Percentiles rank a stretch among this genome's conserved stretches.
Evolutionary conservation across 2,888 invertebrate genomes (phyloP).

Genomic region (Esperia sulphurella): DNA sequence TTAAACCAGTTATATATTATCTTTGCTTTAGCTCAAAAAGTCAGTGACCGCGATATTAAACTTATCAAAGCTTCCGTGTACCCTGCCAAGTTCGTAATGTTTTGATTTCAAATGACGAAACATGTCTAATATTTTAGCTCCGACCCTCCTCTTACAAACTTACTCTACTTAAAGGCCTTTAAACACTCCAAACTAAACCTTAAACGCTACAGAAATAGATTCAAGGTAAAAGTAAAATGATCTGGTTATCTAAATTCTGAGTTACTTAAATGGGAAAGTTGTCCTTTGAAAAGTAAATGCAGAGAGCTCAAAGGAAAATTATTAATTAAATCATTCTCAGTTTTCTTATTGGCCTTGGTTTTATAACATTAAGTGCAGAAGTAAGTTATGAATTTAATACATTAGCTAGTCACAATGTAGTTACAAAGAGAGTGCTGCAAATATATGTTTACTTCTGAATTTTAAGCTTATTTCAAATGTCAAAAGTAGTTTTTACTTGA

Average conservation of each 20-base stretch:
- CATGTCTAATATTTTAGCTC: slow-evolving; percentile 58
- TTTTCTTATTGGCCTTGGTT: slow-evolving; percentile 18
- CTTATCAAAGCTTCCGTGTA: slow-evolving; percentile 17
- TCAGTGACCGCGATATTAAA: slow-evolving; percentile 27
- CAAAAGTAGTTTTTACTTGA: no score
- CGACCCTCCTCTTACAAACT: slow-evolving; percentile 31
- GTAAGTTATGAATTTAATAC: no score
- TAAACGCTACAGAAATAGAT: slow-evolving; percentile 16
- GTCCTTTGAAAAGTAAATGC: slow-evolving; percentile 26
- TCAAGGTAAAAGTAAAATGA: slow-evolving; percentile 1
- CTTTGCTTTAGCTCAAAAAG: slow-evolving; percentile 8
- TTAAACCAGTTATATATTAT: no score
- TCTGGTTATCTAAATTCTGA: slow-evolving; percentile 25
- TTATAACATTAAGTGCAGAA: neutral
- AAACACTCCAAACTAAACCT: slow-evolving; percentile 11
- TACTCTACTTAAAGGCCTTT: slow-evolving; percentile 11
- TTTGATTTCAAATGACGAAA: slow-evolving; percentile 72
- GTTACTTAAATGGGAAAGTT: slow-evolving; percentile 50
- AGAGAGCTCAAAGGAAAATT: slow-evolving; percentile 31
- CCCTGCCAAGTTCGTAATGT: slow-evolving; percentile 49
- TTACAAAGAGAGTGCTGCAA: no score
- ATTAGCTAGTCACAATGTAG: no score
- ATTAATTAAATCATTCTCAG: slow-evolving; percentile 45
- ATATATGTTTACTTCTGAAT: no score
- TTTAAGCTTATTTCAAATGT: no score